phyloP scores from a whole-genome alignment of 2,113 vertebrate species.

The Aleadryas rufinucha region DNA sequence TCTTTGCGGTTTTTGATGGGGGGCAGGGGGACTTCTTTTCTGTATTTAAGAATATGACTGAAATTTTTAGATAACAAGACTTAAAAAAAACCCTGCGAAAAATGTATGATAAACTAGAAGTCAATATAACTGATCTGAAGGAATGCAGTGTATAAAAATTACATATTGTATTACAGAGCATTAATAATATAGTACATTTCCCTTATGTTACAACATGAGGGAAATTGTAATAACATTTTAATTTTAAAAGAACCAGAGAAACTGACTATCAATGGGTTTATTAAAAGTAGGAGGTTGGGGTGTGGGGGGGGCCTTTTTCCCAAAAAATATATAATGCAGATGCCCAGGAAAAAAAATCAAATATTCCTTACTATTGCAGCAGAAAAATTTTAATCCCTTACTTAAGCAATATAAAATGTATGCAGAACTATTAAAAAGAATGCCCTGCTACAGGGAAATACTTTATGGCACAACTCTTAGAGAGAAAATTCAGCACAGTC shows the following conservation, averaged over 20 bases:
- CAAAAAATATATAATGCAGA: not conserved
- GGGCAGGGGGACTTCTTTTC: fast-evolving
- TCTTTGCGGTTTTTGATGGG: not conserved
- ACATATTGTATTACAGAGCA: not conserved
- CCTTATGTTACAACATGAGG: not conserved
- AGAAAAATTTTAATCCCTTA: not conserved
- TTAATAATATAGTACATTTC: not conserved
- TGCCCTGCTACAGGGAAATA: not conserved
- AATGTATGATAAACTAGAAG: not conserved
- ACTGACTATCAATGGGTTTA: not conserved
- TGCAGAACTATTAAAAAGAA: not conserved
- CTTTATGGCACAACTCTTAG: not conserved
- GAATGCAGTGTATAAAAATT: not conserved
- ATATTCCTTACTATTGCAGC: not conserved
- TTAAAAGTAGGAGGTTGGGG: not conserved
- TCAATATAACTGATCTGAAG: not conserved
- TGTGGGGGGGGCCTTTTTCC: no score
- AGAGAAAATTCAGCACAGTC: not conserved
- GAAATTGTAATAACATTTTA: not conserved
- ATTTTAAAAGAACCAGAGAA: not conserved
- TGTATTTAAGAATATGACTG: not conserved
- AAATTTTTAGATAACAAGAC: not conserved
- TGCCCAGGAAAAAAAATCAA: not conserved
- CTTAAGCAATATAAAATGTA: not conserved
- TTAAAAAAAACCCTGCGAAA: not conserved